These are phyloP conservation scores for Drosophila trichaetosa DNA, from an alignment of 2,888 invertebrate genomes.

Conservation along the genomic window DNA sequence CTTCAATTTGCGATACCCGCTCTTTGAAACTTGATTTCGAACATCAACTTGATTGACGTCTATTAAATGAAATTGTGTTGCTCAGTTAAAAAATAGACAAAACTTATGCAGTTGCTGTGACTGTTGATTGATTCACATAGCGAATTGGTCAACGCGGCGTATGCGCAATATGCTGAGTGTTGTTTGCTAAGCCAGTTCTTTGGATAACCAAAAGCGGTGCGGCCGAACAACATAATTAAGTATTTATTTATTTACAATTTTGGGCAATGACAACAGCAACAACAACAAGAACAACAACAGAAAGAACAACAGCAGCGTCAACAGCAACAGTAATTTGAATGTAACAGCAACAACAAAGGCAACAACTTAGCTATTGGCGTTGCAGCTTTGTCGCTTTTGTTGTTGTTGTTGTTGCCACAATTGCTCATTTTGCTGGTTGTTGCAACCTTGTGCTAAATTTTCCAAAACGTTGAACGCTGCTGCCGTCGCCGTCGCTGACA, in stretches of 20 bases:
- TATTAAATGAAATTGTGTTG: conserved; percentile 22
- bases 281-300: conserved; percentile 19
- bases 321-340: conserved; percentile 60
- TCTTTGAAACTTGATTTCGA: conserved; percentile 12
- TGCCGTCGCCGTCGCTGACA: conserved; percentile 46
- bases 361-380: conserved; percentile 57
- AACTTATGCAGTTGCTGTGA: conserved; percentile 16
- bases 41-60: conserved; percentile 8
- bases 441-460: conserved; percentile 81
- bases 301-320: conserved; percentile 35
- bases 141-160: conserved; percentile 62
- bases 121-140: conserved; percentile 42
- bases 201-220: conserved; percentile 66
- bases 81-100: not conserved
- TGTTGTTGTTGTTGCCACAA: conserved; percentile 72
- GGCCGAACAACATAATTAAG: conserved; percentile 78
- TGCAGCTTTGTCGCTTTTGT: conserved; percentile 57
- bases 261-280: conserved; percentile 73
- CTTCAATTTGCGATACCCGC: conserved; percentile 6
- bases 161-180: conserved; percentile 63
- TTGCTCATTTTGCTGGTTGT: conserved; percentile 77
- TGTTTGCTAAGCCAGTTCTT: conserved; percentile 63
- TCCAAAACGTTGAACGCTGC: conserved; percentile 78
- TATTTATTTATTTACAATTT: conserved; percentile 81
- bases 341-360: conserved; percentile 47